phyloP scores from a whole-genome alignment of 1,140 invertebrate species.

The Anastrepha obliqua region DNA sequence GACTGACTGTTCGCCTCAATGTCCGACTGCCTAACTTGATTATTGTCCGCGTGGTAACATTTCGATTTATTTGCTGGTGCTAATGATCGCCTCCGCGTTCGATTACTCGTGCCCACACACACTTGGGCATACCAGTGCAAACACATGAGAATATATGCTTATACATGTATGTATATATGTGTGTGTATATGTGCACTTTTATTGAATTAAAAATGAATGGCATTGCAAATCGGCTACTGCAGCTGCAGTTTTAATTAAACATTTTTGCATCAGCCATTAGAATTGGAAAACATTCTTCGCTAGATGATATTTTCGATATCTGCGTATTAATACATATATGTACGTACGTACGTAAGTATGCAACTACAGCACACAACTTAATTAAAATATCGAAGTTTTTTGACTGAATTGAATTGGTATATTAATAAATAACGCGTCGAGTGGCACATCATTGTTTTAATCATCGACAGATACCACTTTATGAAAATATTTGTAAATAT shows the following conservation, averaged over 20 bases:
- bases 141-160: background rate
- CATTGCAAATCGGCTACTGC: constrained; percentile 38
- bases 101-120: background rate
- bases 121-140: background rate
- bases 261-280: constrained; percentile 28
- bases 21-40: background rate
- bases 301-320: background rate
- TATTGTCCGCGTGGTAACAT: background rate
- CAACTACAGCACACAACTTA: constrained; percentile 15
- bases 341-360: background rate
- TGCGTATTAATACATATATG: background rate
- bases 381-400: constrained; percentile 38
- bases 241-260: constrained; percentile 44
- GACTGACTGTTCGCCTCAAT: background rate
- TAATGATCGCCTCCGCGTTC: constrained; percentile 32
- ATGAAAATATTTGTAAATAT: too few relatives aligned
- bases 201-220: constrained; percentile 1
- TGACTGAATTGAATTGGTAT: background rate
- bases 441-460: background rate
- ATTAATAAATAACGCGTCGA: constrained; percentile 9
- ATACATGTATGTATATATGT: background rate
- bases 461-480: too few relatives aligned
- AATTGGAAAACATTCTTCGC: background rate
- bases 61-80: background rate
- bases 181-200: background rate